Conservation (phyloP, 2,113 vertebrate genomes). For the Haemorhous mexicanus region DNA sequence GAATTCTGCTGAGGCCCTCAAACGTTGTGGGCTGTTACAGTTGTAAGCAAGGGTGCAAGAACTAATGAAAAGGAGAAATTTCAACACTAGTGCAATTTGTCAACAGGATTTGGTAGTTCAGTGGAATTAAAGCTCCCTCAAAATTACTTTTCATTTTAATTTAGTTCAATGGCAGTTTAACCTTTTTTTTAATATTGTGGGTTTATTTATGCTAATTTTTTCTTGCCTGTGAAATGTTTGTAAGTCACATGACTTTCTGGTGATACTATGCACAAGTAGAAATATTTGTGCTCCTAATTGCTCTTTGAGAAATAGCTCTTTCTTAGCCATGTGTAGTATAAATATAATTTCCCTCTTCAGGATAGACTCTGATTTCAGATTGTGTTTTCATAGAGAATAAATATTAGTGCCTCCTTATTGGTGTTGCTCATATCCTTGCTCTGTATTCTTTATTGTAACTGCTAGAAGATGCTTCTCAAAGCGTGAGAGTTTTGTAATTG, state of each 20-base stretch:
- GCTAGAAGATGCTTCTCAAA: constrained; percentile 50
- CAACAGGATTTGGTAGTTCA: background rate
- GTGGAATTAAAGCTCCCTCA: background rate
- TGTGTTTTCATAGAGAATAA: constrained; percentile 45
- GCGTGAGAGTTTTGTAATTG: constrained; percentile 47
- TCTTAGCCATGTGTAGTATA: background rate
- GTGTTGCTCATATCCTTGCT: constrained; percentile 20
- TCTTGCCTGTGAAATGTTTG: background rate
- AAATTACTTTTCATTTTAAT: constrained; percentile 11
- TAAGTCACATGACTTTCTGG: background rate
- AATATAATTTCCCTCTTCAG: background rate
- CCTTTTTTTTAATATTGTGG: background rate
- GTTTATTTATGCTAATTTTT: background rate
- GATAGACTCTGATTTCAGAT: constrained; percentile 26
- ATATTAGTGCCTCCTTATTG: constrained; percentile 53
- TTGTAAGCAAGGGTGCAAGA: constrained; percentile 38
- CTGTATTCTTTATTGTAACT: constrained; percentile 27
- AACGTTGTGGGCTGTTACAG: background rate
- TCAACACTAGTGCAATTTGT: background rate
- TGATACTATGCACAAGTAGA: background rate
- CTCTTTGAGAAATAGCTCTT: constrained; percentile 43
- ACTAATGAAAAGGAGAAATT: constrained; percentile 11
- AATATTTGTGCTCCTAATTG: background rate
- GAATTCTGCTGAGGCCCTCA: constrained; percentile 25
- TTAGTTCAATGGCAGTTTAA: background rate